Evolutionary conservation across 2,113 vertebrate species (phyloP).

Genomic region (Dicrurus megarhynchus): DNA sequence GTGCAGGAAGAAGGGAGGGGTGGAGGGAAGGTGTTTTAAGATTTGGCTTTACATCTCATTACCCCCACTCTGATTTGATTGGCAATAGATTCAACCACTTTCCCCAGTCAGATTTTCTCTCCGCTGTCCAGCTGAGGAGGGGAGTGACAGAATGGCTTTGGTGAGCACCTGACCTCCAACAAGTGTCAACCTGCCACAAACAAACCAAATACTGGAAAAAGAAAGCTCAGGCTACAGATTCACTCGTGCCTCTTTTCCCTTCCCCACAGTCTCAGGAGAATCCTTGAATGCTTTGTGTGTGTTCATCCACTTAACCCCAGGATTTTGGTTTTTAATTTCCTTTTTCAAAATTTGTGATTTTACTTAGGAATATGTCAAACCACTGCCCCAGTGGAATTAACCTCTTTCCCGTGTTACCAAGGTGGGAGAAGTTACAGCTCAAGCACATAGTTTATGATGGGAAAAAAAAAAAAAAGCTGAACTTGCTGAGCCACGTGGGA

Average conservation of each 20-base stretch:
- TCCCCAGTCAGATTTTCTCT: background rate
- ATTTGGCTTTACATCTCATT: background rate
- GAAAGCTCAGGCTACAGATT: background rate
- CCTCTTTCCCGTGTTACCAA: background rate
- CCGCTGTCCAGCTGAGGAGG: background rate
- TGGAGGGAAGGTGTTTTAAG: background rate
- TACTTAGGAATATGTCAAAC: background rate
- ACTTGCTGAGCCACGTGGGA: background rate
- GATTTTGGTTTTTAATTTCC: background rate
- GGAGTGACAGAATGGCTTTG: background rate
- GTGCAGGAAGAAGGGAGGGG: fast-evolving
- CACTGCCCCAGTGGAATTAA: background rate
- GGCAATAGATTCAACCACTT: background rate
- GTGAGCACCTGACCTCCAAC: background rate
- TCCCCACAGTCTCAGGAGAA: background rate
- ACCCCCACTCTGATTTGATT: background rate
- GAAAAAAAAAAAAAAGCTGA: background rate
- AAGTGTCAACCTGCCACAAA: background rate
- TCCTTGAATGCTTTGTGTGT: background rate
- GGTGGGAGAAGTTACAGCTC: background rate
- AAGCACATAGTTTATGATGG: background rate
- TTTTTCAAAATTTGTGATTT: background rate
- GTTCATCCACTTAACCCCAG: background rate
- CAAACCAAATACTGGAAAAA: background rate
- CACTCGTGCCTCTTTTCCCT: background rate